Conservation (phyloP, 2,797 vertebrate genomes). For the Brachyrhaphis roseni region DNA sequence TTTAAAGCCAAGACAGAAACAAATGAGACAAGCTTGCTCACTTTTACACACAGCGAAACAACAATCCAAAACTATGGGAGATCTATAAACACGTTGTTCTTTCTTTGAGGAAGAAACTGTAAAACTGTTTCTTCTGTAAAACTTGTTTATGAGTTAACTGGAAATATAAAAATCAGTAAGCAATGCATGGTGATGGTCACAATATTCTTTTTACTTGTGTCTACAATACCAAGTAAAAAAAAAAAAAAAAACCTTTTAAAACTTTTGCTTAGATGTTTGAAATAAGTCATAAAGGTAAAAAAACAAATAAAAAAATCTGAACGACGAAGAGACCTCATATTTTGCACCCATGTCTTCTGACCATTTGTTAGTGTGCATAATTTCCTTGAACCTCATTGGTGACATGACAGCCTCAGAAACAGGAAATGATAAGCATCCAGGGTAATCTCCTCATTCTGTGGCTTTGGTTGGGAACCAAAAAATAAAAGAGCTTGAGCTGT, state of each 20-base stretch:
- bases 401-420: conserved; percentile 51
- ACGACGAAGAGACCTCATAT: conserved; percentile 9
- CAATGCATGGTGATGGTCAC: not conserved
- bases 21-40: not conserved
- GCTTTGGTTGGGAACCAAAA: conserved; percentile 54
- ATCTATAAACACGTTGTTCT: not conserved
- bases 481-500: conserved; percentile 40
- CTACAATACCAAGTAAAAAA: not conserved
- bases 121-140: not conserved
- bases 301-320: conserved; percentile 15
- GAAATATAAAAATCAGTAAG: not conserved
- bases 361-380: conserved; percentile 29
- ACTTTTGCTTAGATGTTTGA: not conserved
- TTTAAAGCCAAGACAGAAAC: not conserved
- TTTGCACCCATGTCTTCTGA: conserved; percentile 31
- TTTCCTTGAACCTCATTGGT: conserved; percentile 32
- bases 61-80: not conserved
- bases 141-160: not conserved
- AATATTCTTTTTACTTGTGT: not conserved
- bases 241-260: not conserved
- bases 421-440: conserved; percentile 61
- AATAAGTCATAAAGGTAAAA: not conserved
- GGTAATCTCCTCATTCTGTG: conserved; percentile 52
- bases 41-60: not conserved
- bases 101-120: not conserved